Conservation (phyloP, 2,888 invertebrate species). For the Zygogramma bicolorata region DNA sequence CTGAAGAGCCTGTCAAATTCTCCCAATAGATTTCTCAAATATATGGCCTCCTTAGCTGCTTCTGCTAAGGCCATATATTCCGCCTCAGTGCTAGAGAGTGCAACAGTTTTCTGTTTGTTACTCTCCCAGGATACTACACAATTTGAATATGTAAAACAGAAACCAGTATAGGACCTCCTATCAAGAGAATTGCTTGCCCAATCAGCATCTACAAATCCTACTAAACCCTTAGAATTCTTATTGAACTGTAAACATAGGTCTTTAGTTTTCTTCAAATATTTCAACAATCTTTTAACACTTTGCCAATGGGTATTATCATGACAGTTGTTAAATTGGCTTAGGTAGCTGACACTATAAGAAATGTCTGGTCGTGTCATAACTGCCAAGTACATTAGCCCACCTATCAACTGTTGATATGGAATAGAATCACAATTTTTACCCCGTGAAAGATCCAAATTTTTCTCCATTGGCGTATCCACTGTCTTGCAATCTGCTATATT, state of each 20-base stretch:
- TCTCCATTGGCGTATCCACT: slow-evolving; percentile 13
- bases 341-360: slow-evolving; percentile 1
- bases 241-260: background rate
- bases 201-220: slow-evolving; percentile 8
- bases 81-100: no score
- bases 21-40: no score
- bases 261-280: slow-evolving; percentile 4
- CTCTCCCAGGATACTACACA: background rate
- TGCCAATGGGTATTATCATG: background rate
- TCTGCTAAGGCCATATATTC: no score
- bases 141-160: slow-evolving; percentile 3
- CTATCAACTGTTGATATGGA: background rate
- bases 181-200: slow-evolving; percentile 6
- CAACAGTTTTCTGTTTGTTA: no score
- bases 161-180: background rate
- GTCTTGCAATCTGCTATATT: slow-evolving; percentile 9
- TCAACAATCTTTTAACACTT: background rate
- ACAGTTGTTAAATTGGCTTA: slow-evolving; percentile 2
- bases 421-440: background rate
- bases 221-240: background rate
- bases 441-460: background rate
- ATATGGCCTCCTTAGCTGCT: no score
- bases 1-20: no score
- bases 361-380: background rate
- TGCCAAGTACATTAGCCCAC: background rate